Evolutionary conservation across 2,113 vertebrate species (phyloP), one percentile per base, ranked within the genome.

Genomic region (Ptychochromis oligacanthus): DNA sequence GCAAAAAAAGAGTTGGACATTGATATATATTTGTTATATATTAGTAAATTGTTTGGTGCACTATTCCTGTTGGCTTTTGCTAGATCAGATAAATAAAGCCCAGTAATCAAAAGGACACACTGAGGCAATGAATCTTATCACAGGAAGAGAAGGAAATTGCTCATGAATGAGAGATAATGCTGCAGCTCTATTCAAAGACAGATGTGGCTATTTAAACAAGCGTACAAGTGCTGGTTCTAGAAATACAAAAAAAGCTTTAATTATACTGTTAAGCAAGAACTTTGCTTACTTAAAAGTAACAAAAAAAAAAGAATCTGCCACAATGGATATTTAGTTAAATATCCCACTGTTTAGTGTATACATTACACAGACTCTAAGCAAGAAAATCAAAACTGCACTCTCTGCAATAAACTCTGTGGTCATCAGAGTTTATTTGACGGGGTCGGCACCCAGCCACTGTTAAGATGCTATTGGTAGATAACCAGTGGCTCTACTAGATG

Each of bases 71-170:
- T 91, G 87, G 86, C 91, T 83, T 77, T 86, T 2, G 1, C 64
- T 75, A 58, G 15, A 93, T 93, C 93, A 91, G 92, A 94, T 91
- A 93, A 94, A 87, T 77, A 56, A 85, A 67, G 60, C 70, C 52
- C 46, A 84, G 85, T 43, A 90, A 88, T 80, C 24, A 38, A 91
- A 89, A 85, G 57, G 83, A 90, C 80, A 78, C 62, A 80, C 65
- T 12, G 84, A 82, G 74, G 88, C 89, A 88, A 90, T 75, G 54
- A 90, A 82, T 89, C 87, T 95, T 95, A 95, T 95, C 94, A 70
- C 81, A 91, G 92, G 91, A 94, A 93, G 89, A 80, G 40, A 81
- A 83, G 84, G 93, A 93, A 94, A 94, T 95, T 87, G 77, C 78
- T 90, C 88, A 91, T 90, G 92, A 93, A 89, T 87, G 64, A 18